Evolutionary conservation across 2,888 invertebrate genomes (phyloP), one percentile per base, ranked within the genome.

Genomic region (Drosophila maculinotata): DNA sequence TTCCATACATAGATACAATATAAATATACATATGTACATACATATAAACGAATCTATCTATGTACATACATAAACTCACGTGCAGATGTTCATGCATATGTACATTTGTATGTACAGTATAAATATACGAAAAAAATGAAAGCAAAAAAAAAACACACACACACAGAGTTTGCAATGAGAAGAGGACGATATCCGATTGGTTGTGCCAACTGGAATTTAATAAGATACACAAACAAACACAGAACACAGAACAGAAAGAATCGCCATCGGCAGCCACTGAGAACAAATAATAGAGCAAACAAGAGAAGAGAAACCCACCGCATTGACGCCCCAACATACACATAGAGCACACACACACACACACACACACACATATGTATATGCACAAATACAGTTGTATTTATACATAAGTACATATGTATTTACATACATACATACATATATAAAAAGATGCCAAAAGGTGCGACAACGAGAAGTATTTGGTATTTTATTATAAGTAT

Each of bases 101-200:
- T 10, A 15, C 30, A 4, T 12, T 12, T 33, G 23, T 30, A 26
- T 30, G 30, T 12, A 14, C 1, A 9, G n/a, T 10, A 42, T 12
- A 28, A 5, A 35, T 42, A 30, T 38, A 12, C 14, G 20, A 33
- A 10, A 35, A n/a, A 30, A 33, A 20, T 39, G 17, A 33, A 56
- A 45, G 4, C n/a, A 30, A 38, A 35, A 56, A 52, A 48, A 62
- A 47, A 47, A 41, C 20, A 28, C 36, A 53, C 52, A 44, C 31
- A 49, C 53, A 45, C 30, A 33, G 44, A 38, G 38, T 30, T 30
- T 45, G 53, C 72, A 72, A 62, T 64, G 52, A 73, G 69, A 44
- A 70, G 74, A 76, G 70, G 26, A 74, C 76, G 83, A 71, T 79
- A 80, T 87, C 89, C 87, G 88, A 89, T 87, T 87, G 89, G 89